phyloP scores from a whole-genome alignment of 2,797 vertebrate species.

The Oophaga sylvatica region DNA sequence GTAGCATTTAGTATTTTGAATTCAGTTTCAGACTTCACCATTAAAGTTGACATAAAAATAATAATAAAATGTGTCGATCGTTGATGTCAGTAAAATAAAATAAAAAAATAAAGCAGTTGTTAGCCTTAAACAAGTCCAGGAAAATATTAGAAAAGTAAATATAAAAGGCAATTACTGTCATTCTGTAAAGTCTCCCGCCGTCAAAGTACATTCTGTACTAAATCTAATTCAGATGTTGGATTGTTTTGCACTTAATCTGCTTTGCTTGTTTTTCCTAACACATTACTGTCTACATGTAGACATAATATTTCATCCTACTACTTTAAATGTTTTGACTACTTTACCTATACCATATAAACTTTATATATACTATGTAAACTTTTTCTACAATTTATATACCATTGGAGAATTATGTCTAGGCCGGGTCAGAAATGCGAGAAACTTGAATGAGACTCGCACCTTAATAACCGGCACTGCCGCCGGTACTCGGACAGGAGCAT shows the following conservation, averaged over 20 bases:
- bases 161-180: neutral
- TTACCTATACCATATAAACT: neutral
- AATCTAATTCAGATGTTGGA: neutral
- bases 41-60: neutral
- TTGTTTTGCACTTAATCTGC: neutral
- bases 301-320: too few relatives aligned
- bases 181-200: neutral
- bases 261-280: neutral
- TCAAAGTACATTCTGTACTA: neutral
- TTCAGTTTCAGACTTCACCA: neutral
- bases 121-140: too few relatives aligned
- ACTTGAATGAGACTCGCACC: too few relatives aligned
- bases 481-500: too few relatives aligned
- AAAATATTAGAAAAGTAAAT: too few relatives aligned
- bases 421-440: too few relatives aligned
- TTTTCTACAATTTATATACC: too few relatives aligned
- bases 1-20: neutral
- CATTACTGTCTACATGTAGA: neutral
- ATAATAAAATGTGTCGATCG: neutral
- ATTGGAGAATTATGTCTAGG: too few relatives aligned
- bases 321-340: neutral
- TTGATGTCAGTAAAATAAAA: neutral
- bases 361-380: neutral
- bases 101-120: neutral
- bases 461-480: too few relatives aligned